A percentile compares a stretch with the other conserved stretches of the same genome.
phyloP scores from a whole-genome alignment of 2,888 invertebrate species.

The Heliothis peltigera region DNA sequence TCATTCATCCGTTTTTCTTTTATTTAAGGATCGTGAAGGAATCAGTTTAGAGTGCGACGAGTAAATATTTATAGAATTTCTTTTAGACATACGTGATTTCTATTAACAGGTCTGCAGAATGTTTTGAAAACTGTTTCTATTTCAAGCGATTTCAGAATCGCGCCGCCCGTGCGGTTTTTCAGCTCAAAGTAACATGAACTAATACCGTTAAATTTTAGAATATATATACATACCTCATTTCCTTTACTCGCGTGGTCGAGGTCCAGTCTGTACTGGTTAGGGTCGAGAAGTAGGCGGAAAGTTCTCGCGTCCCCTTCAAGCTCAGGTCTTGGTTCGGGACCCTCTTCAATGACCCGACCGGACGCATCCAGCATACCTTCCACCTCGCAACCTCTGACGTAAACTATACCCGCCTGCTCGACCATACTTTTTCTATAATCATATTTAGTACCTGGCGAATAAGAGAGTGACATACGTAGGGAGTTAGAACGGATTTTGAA shows the following conservation, averaged over 20 bases:
- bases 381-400: conserved; percentile 99
- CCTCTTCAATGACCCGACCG: conserved; percentile 98
- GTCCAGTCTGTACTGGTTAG: conserved; percentile 98
- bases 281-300: conserved; percentile 98
- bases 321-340: conserved; percentile 96
- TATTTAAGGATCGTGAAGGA: no score
- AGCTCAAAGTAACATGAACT: not conserved
- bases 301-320: conserved; percentile 97
- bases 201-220: not conserved
- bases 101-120: not conserved
- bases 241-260: conserved; percentile 95
- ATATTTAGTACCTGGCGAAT: conserved; percentile 92
- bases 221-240: conserved; percentile 91
- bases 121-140: conserved; percentile 41
- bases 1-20: no score
- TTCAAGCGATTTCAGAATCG: conserved; percentile 12
- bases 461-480: no score
- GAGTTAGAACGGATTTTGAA: no score
- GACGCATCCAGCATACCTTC: conserved; percentile 99
- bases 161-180: not conserved
- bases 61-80: conserved; percentile 7
- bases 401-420: conserved; percentile 97
- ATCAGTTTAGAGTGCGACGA: no score
- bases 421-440: conserved; percentile 96
- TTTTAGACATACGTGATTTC: conserved; percentile 29